Evolutionary conservation across 2,888 invertebrate species (phyloP), one percentile per base, ranked within the genome.

Genomic region (Gisinianus flammeolus): DNA sequence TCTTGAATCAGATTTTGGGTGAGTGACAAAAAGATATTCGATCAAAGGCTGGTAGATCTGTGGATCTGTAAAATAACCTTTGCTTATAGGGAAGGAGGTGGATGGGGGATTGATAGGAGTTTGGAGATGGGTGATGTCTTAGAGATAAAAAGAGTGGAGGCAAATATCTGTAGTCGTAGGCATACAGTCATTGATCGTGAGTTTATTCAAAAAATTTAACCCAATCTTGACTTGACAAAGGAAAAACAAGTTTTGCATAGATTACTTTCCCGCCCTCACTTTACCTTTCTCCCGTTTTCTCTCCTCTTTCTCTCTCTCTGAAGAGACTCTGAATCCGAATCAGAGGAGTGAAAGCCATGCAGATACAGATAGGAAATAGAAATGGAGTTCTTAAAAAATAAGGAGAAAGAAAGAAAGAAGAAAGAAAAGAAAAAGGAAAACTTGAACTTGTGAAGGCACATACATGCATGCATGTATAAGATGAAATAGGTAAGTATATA

Each of bases 331-430:
- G 62, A 12, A 26, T 26, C 77, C 71, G 67, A 79, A 79, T 76
- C 72, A 72, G 72, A 73, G 72, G 70, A 76, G 72, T 72, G 79
- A 76, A 75, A 79, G 76, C 72, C 69, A 71, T 72, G 64, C 68
- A 76, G 76, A 79, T 79, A n/a, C n/a, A n/a, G n/a, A n/a, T n/a
- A n/a, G n/a, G n/a, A n/a, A n/a, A n/a, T n/a, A 70, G 75, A 56
- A 31, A 77, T 69, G 73, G 69, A n/a, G n/a, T n/a, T n/a, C n/a
- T n/a, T n/a, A n/a, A n/a, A n/a, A n/a, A 77, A 74, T 68, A 54
- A 54, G 54, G 54, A 12, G 54, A 54, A 44, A 44, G 44, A 44
- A n/a, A 62, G 31, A 62, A 24, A 72, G 26, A 74, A n/a, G n/a
- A n/a, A n/a, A n/a, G 54, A 66, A 54, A 73, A 73, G 64, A 33